A percentile compares a stretch with the other conserved stretches of the same genome.
phyloP scores from a whole-genome alignment of 2,888 invertebrate species.

The Bimastos eiseni region DNA sequence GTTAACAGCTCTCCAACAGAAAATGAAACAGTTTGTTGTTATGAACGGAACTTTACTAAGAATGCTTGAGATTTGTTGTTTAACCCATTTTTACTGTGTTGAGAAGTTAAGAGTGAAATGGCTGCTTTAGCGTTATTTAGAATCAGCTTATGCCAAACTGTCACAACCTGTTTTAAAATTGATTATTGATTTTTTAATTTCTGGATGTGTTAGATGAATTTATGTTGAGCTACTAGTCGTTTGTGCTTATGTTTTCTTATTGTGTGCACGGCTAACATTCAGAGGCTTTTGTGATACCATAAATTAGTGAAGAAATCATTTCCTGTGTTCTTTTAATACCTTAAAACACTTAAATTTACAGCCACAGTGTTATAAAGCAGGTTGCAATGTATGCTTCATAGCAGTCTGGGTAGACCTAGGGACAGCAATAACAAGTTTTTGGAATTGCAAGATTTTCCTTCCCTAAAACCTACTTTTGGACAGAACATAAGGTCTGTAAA shows the following conservation, averaged over 20 bases:
- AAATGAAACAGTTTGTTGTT: neutral
- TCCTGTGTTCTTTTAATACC: neutral
- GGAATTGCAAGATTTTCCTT: no score
- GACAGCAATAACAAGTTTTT: neutral
- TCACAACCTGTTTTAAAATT: neutral
- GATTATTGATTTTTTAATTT: neutral
- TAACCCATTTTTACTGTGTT: neutral
- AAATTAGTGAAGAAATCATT: neutral
- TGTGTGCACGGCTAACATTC: slow-evolving; percentile 22
- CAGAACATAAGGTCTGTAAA: no score
- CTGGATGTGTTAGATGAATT: neutral
- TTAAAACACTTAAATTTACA: neutral
- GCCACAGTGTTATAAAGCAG: neutral
- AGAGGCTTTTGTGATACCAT: slow-evolving; percentile 23
- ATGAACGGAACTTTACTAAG: neutral
- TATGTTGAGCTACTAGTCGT: neutral
- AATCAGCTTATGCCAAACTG: neutral
- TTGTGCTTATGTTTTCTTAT: slow-evolving; percentile 13
- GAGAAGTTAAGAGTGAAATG: neutral
- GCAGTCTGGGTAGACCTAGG: neutral
- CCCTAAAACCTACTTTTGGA: no score
- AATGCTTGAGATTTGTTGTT: neutral
- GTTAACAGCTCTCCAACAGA: neutral
- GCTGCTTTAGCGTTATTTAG: neutral
- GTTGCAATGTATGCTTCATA: neutral